Evolutionary conservation across 2,113 vertebrate species (phyloP).

Genomic region (Alligator sinensis): DNA sequence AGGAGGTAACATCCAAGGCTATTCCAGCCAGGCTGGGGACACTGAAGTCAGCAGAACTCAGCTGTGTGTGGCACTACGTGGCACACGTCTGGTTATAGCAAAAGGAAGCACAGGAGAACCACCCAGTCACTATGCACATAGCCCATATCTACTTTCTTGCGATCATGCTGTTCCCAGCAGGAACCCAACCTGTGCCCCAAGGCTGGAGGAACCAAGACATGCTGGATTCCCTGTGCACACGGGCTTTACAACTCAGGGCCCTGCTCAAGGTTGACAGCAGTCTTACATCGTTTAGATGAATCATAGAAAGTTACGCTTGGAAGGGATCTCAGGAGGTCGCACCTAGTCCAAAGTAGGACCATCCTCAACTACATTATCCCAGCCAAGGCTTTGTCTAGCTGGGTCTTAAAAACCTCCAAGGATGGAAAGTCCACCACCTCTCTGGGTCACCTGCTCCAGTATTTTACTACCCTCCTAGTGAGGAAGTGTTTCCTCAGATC

Average conservation of each 20-base stretch:
- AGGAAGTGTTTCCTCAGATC: too few species aligned
- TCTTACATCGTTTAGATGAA: too few species aligned
- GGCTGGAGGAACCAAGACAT: background rate
- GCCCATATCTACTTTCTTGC: background rate
- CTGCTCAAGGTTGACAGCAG: too few species aligned
- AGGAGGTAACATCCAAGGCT: background rate
- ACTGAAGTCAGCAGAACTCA: background rate
- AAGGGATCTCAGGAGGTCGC: too few species aligned
- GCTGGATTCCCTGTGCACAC: background rate
- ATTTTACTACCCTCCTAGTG: too few species aligned
- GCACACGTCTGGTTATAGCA: background rate
- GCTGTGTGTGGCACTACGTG: accelerated
- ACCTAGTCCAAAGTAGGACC: too few species aligned
- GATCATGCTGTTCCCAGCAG: background rate
- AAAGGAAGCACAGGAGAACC: background rate
- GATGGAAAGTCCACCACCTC: too few species aligned
- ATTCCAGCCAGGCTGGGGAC: background rate
- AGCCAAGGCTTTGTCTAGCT: too few species aligned
- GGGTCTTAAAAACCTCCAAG: too few species aligned
- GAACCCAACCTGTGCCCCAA: background rate
- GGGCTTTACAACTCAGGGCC: background rate
- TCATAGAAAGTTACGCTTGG: too few species aligned
- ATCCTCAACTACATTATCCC: too few species aligned
- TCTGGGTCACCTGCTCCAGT: too few species aligned
- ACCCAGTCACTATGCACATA: background rate